Evolutionary conservation across 2,797 vertebrate genomes (phyloP).

Genomic region (Danio tinwini): DNA sequence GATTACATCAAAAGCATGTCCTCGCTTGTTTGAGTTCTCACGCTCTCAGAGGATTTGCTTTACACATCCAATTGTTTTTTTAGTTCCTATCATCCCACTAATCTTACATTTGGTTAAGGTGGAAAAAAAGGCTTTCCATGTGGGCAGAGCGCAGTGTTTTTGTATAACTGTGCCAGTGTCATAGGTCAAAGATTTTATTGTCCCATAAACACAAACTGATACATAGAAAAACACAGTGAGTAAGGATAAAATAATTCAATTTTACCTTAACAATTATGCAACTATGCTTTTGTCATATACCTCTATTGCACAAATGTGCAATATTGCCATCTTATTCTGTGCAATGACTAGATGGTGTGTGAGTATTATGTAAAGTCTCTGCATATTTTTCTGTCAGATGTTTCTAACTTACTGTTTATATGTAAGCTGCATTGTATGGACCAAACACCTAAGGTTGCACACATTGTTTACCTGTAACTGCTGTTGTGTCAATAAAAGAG

Average conservation of each 20-base stretch:
- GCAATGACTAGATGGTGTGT: background rate
- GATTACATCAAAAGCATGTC: slow-evolving; percentile 39
- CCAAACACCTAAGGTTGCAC: too few species aligned
- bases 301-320: too few species aligned
- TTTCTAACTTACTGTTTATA: too few species aligned
- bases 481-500: too few species aligned
- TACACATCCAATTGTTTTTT: slow-evolving; percentile 30
- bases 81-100: slow-evolving; percentile 8
- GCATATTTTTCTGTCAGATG: too few species aligned
- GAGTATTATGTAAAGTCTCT: background rate
- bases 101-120: slow-evolving; percentile 1
- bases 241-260: background rate
- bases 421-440: too few species aligned
- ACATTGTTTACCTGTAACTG: too few species aligned
- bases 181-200: background rate
- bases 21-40: slow-evolving; percentile 47
- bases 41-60: slow-evolving; percentile 31
- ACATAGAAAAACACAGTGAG: background rate
- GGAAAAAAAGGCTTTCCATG: background rate
- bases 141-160: slow-evolving; percentile 12
- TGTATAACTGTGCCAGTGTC: background rate
- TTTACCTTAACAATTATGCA: too few species aligned
- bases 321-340: background rate
- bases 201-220: background rate
- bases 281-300: too few species aligned